Percentiles rank a stretch among this genome's conserved stretches.
Evolutionary conservation across 2,888 invertebrate species (phyloP).

Genomic region (Platynereis dumerilii): DNA sequence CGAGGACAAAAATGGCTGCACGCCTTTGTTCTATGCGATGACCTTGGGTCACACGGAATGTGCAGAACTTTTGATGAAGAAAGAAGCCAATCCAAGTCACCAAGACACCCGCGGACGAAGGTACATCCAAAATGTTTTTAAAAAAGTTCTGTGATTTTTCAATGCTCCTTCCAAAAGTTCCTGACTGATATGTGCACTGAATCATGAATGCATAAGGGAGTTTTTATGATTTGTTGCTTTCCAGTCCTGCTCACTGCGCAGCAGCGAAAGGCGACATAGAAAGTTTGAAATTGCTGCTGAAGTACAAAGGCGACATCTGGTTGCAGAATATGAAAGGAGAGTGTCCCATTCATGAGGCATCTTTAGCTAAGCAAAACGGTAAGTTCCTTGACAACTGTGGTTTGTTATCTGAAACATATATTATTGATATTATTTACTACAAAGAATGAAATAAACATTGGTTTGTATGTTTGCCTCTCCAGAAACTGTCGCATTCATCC

Average conservation of each 20-base stretch:
- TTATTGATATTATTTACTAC: background rate
- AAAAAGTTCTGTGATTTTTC: too few relatives aligned
- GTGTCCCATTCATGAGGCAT: conserved; percentile 93
- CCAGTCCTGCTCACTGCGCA: conserved; percentile 87
- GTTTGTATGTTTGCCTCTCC: too few relatives aligned
- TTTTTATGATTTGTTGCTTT: conserved; percentile 7
- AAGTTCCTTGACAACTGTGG: conserved; percentile 26
- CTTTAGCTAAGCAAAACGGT: conserved; percentile 84
- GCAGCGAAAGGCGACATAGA: conserved; percentile 95
- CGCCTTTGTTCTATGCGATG: conserved; percentile 94
- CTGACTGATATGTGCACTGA: too few relatives aligned
- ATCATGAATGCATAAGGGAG: too few relatives aligned
- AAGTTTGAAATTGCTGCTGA: conserved; percentile 78
- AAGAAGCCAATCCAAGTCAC: conserved; percentile 86
- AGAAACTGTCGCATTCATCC: conserved; percentile 52
- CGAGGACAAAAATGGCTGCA: conserved; percentile 92
- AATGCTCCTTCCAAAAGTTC: too few relatives aligned
- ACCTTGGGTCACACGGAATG: conserved; percentile 95
- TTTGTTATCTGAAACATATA: background rate
- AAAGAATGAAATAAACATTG: background rate
- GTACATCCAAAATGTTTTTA: conserved; percentile 56
- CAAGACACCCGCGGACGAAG: conserved; percentile 92
- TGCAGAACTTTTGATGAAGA: conserved; percentile 82
- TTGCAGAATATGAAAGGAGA: conserved; percentile 91
- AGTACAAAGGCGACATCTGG: conserved; percentile 88